Evolutionary conservation across 2,797 vertebrate genomes (phyloP).

Genomic region (Phalanger gymnotis): DNA sequence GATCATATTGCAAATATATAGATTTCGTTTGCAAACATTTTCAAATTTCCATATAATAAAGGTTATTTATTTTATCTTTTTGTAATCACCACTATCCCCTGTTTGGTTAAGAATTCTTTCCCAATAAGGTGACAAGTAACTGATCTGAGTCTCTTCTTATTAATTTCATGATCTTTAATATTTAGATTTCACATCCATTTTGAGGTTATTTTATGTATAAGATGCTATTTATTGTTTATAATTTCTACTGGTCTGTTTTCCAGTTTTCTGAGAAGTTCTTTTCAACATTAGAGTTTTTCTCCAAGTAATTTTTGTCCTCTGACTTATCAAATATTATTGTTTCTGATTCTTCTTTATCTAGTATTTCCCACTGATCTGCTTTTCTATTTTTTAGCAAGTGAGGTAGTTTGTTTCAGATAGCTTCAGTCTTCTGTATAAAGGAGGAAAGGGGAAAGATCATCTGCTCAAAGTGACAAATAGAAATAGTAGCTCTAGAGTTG

Average conservation of each 20-base stretch:
- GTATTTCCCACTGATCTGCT: not conserved
- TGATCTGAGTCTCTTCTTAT: too few species aligned
- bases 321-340: not conserved
- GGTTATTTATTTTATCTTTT: too few species aligned
- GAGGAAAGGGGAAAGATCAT: not conserved
- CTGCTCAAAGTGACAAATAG: not conserved
- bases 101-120: too few species aligned
- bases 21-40: too few species aligned
- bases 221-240: not conserved
- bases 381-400: not conserved
- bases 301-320: not conserved
- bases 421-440: not conserved
- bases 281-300: not conserved
- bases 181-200: too few species aligned
- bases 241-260: not conserved
- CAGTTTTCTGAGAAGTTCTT: not conserved
- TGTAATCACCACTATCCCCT: too few species aligned
- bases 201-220: not conserved
- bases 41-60: too few species aligned
- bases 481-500: not conserved
- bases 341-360: not conserved
- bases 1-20: too few species aligned
- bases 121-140: too few species aligned
- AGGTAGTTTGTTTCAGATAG: not conserved
- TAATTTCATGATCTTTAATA: too few species aligned